phyloP scores from a whole-genome alignment of 2,888 invertebrate genomes.

The Brenthis ino region DNA sequence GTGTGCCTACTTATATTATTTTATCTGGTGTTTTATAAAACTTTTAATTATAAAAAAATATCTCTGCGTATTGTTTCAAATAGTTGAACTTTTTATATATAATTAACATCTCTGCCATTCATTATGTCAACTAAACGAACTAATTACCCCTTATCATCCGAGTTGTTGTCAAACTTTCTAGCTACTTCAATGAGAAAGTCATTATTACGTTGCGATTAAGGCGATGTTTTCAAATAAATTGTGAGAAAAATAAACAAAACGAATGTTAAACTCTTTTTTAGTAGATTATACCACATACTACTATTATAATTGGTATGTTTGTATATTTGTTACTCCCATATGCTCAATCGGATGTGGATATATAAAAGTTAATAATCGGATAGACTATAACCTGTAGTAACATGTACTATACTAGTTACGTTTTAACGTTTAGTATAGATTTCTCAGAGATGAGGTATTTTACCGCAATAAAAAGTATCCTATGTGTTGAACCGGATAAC shows the following conservation, averaged over 20 bases:
- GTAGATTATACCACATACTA: not conserved
- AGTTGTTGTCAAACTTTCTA: constrained; percentile 14
- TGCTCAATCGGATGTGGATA: too few species aligned
- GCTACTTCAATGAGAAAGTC: constrained; percentile 11
- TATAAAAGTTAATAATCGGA: too few species aligned
- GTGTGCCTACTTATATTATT: too few species aligned
- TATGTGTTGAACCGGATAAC: too few species aligned
- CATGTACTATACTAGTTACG: too few species aligned
- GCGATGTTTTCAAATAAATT: constrained; percentile 2
- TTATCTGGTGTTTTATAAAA: not conserved
- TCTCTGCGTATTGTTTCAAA: constrained; percentile 1
- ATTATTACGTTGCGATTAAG: constrained; percentile 7
- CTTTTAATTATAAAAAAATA: constrained; percentile 9
- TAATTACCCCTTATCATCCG: constrained; percentile 13
- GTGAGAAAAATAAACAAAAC: constrained; percentile 2
- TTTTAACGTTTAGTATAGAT: too few species aligned
- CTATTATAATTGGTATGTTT: not conserved
- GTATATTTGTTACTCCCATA: too few species aligned
- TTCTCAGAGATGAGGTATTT: too few species aligned
- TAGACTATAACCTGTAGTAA: too few species aligned
- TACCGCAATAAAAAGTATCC: too few species aligned
- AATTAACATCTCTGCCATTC: constrained; percentile 1
- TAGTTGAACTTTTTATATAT: constrained; percentile 6
- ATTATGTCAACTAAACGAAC: constrained; percentile 14
- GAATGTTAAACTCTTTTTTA: not conserved